phyloP scores from a whole-genome alignment of 2,797 vertebrate genomes.

The Liparis tanakae region DNA sequence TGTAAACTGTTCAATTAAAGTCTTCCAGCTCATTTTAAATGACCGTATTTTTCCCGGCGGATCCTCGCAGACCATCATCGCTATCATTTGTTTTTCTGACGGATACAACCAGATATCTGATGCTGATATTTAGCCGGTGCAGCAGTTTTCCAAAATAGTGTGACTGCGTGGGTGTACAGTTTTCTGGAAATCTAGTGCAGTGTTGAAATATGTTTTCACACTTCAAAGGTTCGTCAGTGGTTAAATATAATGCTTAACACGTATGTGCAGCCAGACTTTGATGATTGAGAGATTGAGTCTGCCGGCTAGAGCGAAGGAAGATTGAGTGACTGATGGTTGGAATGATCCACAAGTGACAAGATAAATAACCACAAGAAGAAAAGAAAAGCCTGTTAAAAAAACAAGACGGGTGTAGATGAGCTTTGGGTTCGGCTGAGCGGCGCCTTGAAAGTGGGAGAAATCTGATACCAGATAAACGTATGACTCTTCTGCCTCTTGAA shows the following conservation, averaged over 20 bases:
- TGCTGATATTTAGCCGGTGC: constrained; percentile 30
- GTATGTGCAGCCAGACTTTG: constrained; percentile 30
- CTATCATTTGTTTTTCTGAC: constrained; percentile 25
- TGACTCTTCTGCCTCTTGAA: constrained; percentile 14
- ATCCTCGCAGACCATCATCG: not conserved
- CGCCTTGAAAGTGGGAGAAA: constrained; percentile 36
- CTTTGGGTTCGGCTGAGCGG: constrained; percentile 12
- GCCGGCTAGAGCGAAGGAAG: constrained; percentile 24
- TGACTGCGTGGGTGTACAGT: not conserved
- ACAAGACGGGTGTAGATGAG: constrained; percentile 39
- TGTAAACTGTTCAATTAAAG: constrained; percentile 2
- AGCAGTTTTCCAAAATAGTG: constrained; percentile 32
- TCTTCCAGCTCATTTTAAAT: not conserved
- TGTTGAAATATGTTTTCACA: constrained; percentile 52
- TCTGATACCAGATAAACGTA: constrained; percentile 49
- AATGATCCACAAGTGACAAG: constrained; percentile 36
- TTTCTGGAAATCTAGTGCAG: constrained; percentile 22
- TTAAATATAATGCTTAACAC: constrained; percentile 57
- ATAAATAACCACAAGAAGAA: constrained; percentile 40
- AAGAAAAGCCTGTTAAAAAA: constrained; percentile 30
- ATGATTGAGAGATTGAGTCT: constrained; percentile 29
- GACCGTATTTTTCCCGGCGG: constrained; percentile 9
- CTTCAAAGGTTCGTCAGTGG: constrained; percentile 58
- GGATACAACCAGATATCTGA: constrained; percentile 27
- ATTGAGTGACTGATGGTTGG: constrained; percentile 48